Evolutionary conservation across 2,797 vertebrate genomes (phyloP).

Genomic region (Sebastolobus alascanus): DNA sequence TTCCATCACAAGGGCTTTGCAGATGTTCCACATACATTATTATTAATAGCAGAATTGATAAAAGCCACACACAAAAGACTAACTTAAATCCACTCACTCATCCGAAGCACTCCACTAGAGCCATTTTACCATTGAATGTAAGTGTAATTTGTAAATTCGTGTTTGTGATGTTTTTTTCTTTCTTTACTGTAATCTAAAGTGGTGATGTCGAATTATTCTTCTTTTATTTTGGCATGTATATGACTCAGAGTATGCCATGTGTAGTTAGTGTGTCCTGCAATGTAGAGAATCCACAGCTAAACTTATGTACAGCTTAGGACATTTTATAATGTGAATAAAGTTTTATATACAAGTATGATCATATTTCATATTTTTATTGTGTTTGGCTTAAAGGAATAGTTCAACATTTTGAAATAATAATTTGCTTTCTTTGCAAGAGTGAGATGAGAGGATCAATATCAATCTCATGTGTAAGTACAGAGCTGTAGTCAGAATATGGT

Average conservation of each 20-base stretch:
- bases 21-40: slow-evolving; percentile 2
- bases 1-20: slow-evolving; percentile 35
- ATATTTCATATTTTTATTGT: background rate
- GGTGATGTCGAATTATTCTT: slow-evolving; percentile 34
- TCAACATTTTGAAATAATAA: background rate
- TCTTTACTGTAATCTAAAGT: slow-evolving; percentile 31
- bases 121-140: slow-evolving; percentile 46
- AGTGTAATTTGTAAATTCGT: slow-evolving; percentile 45
- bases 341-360: slow-evolving; percentile 69
- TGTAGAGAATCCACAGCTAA: slow-evolving; percentile 83
- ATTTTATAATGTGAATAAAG: slow-evolving; percentile 86
- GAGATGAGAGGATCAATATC: background rate
- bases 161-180: slow-evolving; percentile 32
- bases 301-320: slow-evolving; percentile 81
- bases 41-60: background rate
- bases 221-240: slow-evolving; percentile 85
- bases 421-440: background rate
- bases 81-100: background rate
- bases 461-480: background rate
- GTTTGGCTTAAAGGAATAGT: background rate
- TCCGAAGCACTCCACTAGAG: slow-evolving; percentile 2
- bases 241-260: slow-evolving; percentile 83
- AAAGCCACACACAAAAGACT: background rate
- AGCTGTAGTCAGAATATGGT: background rate
- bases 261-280: slow-evolving; percentile 87